Evolutionary conservation across 2,113 vertebrate species (phyloP).

Genomic region (Pachycephala philippinensis): DNA sequence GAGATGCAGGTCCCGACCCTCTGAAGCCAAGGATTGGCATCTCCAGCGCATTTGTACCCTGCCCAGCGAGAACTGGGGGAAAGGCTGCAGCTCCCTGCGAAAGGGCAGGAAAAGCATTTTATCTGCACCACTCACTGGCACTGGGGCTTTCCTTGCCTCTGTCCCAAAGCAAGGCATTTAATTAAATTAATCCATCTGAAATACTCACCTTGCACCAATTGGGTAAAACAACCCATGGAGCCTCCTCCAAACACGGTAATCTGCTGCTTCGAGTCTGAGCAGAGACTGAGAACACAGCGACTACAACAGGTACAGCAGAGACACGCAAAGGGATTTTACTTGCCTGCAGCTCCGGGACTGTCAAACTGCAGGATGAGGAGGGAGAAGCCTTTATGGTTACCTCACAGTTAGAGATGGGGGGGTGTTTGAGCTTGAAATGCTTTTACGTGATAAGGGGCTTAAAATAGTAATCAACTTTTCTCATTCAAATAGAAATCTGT

Average conservation of each 20-base stretch:
- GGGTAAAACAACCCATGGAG: background rate
- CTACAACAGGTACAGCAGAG: background rate
- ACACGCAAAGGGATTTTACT: background rate
- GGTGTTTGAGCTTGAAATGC: background rate
- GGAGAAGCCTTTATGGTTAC: background rate
- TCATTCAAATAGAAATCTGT: background rate
- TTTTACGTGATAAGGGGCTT: background rate
- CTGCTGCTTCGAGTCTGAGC: background rate
- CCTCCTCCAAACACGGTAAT: background rate
- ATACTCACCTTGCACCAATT: background rate
- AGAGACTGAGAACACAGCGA: background rate
- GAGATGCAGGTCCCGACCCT: rapidly evolving
- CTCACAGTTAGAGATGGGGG: background rate
- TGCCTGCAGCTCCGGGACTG: background rate
- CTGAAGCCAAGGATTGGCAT: background rate
- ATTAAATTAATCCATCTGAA: background rate
- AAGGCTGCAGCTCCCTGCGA: background rate
- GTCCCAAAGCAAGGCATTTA: background rate
- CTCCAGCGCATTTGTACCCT: background rate
- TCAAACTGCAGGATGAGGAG: background rate
- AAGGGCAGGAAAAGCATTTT: background rate
- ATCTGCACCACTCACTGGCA: background rate
- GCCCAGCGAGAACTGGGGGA: background rate
- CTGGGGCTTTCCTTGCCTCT: background rate
- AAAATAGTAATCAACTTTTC: conserved; percentile 31